Conservation (phyloP, 2,888 invertebrate species). For the Globia sparganii region DNA sequence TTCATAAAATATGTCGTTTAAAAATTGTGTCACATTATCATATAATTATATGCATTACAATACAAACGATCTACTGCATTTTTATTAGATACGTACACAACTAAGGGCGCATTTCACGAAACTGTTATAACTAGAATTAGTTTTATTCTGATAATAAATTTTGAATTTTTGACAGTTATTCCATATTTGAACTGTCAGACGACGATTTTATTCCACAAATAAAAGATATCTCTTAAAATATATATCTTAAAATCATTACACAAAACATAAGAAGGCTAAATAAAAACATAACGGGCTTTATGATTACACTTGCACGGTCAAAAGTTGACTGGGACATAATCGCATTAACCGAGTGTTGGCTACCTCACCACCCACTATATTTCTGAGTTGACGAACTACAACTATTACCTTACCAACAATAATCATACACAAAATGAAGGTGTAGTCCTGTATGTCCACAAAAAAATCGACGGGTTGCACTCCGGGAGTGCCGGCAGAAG, state of each 20-base stretch:
- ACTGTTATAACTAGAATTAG: too few species aligned
- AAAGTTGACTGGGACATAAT: constrained; percentile 13
- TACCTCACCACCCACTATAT: neutral
- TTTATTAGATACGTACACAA: neutral
- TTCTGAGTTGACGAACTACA: neutral
- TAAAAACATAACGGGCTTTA: constrained; percentile 7
- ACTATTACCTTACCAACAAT: neutral
- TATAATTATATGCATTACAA: constrained; percentile 26
- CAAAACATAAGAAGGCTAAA: constrained; percentile 26
- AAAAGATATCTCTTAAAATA: too few species aligned
- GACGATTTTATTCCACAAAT: too few species aligned
- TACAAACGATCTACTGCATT: neutral
- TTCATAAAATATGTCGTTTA: constrained; percentile 72
- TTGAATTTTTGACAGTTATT: too few species aligned
- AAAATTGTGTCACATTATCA: constrained; percentile 45
- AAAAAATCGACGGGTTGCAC: too few species aligned
- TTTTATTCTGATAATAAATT: too few species aligned
- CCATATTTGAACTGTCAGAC: too few species aligned
- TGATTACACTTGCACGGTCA: constrained; percentile 13
- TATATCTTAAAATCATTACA: constrained; percentile 13
- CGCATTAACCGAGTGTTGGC: constrained; percentile 5
- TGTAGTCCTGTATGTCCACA: neutral
- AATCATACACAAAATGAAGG: neutral
- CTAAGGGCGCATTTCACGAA: too few species aligned
- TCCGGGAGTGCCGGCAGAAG: too few species aligned